Conservation (phyloP, 2,797 vertebrate genomes). For the Adrianichthys oophorus region DNA sequence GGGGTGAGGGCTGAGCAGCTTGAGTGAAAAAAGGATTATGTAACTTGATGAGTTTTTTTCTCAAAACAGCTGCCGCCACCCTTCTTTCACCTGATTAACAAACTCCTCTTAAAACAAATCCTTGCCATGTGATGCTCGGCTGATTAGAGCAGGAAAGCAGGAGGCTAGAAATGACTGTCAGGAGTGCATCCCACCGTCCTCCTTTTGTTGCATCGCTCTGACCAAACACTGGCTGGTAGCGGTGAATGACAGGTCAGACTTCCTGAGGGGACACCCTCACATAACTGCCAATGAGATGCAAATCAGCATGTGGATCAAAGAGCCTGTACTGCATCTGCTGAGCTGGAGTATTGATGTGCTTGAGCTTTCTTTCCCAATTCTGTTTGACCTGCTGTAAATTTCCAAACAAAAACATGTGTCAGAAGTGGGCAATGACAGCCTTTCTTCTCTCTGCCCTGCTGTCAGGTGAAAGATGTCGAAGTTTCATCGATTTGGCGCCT, state of each 20-base stretch:
- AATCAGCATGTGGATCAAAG: constrained; percentile 12
- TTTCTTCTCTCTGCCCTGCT: constrained; percentile 30
- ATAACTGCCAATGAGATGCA: constrained; percentile 10
- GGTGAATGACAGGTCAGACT: constrained; percentile 6
- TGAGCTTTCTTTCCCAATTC: background rate
- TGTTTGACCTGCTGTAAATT: background rate
- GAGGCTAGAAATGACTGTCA: constrained; percentile 11
- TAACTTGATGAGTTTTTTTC: constrained; percentile 80
- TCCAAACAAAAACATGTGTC: background rate
- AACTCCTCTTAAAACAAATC: constrained; percentile 59
- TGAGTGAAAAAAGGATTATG: constrained; percentile 75
- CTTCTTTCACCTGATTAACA: constrained; percentile 71
- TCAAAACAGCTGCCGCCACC: constrained; percentile 76
- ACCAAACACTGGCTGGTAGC: constrained; percentile 34
- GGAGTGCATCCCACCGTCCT: constrained; percentile 7
- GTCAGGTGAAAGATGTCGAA: constrained; percentile 91
- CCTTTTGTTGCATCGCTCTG: constrained; percentile 25
- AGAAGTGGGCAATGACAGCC: background rate
- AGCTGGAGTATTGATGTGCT: background rate
- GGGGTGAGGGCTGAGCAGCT: constrained; percentile 38
- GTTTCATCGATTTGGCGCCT: constrained; percentile 94
- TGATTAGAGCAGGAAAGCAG: constrained; percentile 37
- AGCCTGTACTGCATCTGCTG: background rate
- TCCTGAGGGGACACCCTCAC: constrained; percentile 18
- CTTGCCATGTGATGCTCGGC: constrained; percentile 17